A percentile compares a stretch with the other conserved stretches of the same genome.
Conservation (phyloP, 2,888 invertebrate genomes). For the Ophioninae sp. region DNA sequence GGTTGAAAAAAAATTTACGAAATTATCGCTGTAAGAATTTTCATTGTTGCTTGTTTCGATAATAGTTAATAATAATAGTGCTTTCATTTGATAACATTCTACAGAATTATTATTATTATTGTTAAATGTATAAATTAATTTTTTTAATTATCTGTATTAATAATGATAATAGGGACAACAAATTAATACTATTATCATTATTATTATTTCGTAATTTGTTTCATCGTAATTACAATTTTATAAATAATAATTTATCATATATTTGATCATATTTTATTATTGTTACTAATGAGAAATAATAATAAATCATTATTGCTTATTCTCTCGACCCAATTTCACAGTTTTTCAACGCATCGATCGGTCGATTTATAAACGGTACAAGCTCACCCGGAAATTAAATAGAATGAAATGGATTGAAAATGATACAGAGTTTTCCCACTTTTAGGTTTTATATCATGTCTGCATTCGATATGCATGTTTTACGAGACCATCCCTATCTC, state of each 20-base stretch:
- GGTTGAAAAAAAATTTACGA: neutral
- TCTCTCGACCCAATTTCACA: neutral
- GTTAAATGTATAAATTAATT: neutral
- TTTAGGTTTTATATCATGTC: neutral
- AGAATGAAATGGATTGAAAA: conserved; percentile 24
- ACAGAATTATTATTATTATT: neutral
- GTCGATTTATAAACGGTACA: conserved; percentile 4
- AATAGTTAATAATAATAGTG: neutral
- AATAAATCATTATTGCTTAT: no score
- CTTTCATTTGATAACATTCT: neutral
- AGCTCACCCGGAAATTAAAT: conserved; percentile 11
- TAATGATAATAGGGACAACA: no score
- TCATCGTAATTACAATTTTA: neutral
- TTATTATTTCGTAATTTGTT: neutral
- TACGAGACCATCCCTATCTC: neutral
- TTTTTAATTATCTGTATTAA: no score
- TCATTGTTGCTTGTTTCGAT: neutral
- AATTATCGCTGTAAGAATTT: neutral
- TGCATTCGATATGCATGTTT: conserved; percentile 21
- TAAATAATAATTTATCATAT: neutral
- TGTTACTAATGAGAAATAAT: neutral
- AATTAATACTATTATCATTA: neutral
- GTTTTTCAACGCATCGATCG: conserved; percentile 11
- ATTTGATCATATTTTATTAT: neutral
- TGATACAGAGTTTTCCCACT: conserved; percentile 37